Evolutionary conservation across 2,113 vertebrate species (phyloP), one percentile per base, ranked within the genome.

Genomic region (Ailuropoda melanoleuca): DNA sequence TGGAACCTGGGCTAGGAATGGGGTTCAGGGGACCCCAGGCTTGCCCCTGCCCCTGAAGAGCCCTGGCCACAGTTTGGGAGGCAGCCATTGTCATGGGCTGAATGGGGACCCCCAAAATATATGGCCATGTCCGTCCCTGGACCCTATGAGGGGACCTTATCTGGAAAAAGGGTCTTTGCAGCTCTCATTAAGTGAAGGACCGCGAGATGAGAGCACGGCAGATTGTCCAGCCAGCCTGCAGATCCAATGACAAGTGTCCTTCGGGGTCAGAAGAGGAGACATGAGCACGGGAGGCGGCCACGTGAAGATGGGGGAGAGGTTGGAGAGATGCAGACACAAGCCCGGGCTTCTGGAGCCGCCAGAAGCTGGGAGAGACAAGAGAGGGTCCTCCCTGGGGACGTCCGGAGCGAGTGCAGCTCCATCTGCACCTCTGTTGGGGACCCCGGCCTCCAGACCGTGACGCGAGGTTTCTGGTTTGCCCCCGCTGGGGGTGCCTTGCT

Each of bases 231-330:
- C 21, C 1, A 23, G 74, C 17, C 75, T 24, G 48, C n/a, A 37
- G 46, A 48, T 62, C 46, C 12, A 1, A 2, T 23, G 46, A 50
- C 29, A 11, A 21, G 17, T 0, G 6, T 56, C 46, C 15, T 46
- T 0, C 4, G 3, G 29, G 15, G 14, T 39, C 80, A 1, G 56
- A 60, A 46, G 66, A 75, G 48, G 66, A 39, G 12, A 55, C 1
- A 0, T 4, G 1, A 58, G 3, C 3, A 1, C 43, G 37, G 14
- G 19, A 26, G 46, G 29, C 0, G 53, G 31, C 7, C 15, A 0
- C 1, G 6, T 8, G 86, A 18, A 26, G 93, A 26, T 0, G 0
- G 46, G 50, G 37, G 15, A 17, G 92, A 80, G 74, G 29, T 5
- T 8, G 17, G 58, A 18, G 39, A 46, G 58, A 8, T 8, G 6